Base-by-base conservation (phyloP, 2,797 vertebrate genomes). In the Parambassis ranga region DNA sequence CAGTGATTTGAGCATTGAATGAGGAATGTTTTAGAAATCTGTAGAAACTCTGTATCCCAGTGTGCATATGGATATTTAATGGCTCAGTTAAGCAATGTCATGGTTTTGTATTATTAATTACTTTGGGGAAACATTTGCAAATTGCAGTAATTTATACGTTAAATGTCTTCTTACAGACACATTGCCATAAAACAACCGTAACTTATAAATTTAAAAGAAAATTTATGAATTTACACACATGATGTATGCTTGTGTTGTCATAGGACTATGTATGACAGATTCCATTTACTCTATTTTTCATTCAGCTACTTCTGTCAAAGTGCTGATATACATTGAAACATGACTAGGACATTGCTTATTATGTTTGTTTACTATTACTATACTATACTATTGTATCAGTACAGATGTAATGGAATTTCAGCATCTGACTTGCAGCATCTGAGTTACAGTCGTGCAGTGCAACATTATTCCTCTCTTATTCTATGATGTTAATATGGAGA, bases 41-140 rank as follows among this genome's bases (percentile, higher is more conserved):
- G 53, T 50, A 33, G 51, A 74, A 84, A 83, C 26, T 71, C 51
- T 24, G 46, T 44, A 56, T 84, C 75, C 74, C 72, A 74, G 58
- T 72, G 58, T 46, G 35, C 76, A 71, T 52, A 79, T 86, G 64
- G 73, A 83, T 81, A 75, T 89, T 87, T 82, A 66, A 79, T 81
- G 53, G 51, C 43, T 52, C 67, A 56, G 67, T 79, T 78, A 73
- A 80, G 73, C 79, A 65, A 44, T 78, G 77, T 79, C 78, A 77
- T 73, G 39, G 27, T 66, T 66, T 47, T 83, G 65, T 67, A 62
- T 85, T 82, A 84, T 85, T 85, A 49, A 83, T 83, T 53, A 57
- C 37, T 50, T 23, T 53, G 33, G 52, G 51, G 31, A 62, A 46
- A 51, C 52, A 61, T 64, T 64, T 62, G 18, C 33, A 70, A 64